Conservation (phyloP, 2,888 invertebrate species). For the Drosophila paucipuncta region DNA sequence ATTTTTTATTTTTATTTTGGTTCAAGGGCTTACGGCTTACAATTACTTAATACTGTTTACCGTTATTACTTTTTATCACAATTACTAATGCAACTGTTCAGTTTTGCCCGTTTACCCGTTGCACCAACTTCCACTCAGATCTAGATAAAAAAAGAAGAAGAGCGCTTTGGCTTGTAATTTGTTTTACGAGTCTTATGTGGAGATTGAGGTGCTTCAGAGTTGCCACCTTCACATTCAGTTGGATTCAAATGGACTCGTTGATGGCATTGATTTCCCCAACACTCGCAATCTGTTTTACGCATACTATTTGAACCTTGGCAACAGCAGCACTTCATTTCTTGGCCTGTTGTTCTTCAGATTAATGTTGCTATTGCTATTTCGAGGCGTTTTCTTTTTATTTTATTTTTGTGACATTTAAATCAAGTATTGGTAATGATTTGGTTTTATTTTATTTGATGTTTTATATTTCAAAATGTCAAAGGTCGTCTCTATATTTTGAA, state of each 20-base stretch:
- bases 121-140: neutral
- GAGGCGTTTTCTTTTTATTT: slow-evolving; percentile 22
- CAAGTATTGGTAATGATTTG: too few species aligned
- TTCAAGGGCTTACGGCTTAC: slow-evolving; percentile 21
- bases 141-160: neutral
- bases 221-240: neutral
- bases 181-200: neutral
- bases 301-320: slow-evolving; percentile 1
- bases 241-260: neutral
- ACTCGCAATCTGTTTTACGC: neutral
- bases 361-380: slow-evolving; percentile 9
- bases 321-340: neutral
- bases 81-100: neutral
- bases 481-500: neutral
- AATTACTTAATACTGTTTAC: neutral
- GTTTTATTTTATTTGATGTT: slow-evolving; percentile 17
- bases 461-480: slow-evolving; percentile 22
- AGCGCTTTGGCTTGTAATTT: neutral
- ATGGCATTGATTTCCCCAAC: neutral
- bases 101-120: neutral
- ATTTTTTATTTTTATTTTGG: neutral
- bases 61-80: neutral
- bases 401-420: neutral
- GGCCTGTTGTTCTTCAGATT: slow-evolving; percentile 20
- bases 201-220: neutral